phyloP scores from a whole-genome alignment of 2,797 vertebrate genomes.

The Micromesistius poutassou region DNA sequence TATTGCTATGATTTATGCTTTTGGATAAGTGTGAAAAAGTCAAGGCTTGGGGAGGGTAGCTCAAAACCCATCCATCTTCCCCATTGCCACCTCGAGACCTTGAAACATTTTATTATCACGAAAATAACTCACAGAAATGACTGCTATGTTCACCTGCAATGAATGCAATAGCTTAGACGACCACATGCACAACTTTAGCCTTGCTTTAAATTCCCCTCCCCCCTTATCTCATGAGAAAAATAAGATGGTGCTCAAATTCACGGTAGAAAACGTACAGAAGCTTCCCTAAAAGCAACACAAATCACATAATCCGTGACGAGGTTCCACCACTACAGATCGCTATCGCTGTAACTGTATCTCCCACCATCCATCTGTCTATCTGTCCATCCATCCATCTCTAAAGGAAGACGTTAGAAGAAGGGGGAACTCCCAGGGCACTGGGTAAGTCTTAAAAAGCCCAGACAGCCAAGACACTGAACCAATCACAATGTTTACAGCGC shows the following conservation, averaged over 20 bases:
- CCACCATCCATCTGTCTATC: not conserved
- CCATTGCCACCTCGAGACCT: not conserved
- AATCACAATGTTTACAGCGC: not conserved
- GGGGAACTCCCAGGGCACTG: not conserved
- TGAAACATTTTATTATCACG: not conserved
- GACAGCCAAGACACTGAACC: not conserved
- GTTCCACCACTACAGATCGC: not conserved
- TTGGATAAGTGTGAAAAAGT: not conserved
- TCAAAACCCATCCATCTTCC: not conserved
- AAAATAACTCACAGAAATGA: not conserved
- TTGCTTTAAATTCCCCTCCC: not conserved
- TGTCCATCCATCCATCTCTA: not conserved
- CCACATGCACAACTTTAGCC: not conserved
- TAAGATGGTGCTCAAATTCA: not conserved
- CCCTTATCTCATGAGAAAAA: not conserved
- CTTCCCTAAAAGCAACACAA: not conserved
- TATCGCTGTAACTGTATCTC: not conserved
- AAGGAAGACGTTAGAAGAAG: not conserved
- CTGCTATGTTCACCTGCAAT: not conserved
- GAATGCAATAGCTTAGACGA: not conserved
- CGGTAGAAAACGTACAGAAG: not conserved
- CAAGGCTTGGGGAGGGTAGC: not conserved
- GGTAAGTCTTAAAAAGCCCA: not conserved
- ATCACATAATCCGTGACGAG: not conserved
- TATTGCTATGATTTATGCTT: not conserved